Conservation (phyloP, 2,113 vertebrate species). For the Turdus rufiventris region DNA sequence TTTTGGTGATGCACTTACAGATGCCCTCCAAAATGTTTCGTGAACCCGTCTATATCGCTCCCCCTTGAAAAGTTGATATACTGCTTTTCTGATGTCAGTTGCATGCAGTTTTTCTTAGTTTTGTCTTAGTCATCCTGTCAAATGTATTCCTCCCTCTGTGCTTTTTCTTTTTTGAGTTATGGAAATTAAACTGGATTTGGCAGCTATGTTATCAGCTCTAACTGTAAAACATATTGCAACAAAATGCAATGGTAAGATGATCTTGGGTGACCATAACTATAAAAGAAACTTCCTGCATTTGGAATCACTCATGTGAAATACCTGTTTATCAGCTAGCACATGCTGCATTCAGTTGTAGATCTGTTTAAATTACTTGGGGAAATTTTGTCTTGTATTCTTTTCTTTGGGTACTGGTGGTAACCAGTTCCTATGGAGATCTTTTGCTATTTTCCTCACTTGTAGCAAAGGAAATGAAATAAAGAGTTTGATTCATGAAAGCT, state of each 20-base stretch:
- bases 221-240: not conserved
- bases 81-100: not conserved
- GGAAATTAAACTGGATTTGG: not conserved
- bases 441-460: conserved; percentile 23
- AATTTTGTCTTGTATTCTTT: conserved; percentile 16
- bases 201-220: not conserved
- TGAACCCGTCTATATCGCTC: not conserved
- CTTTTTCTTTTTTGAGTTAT: not conserved
- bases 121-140: not conserved
- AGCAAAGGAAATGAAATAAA: conserved; percentile 62
- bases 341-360: not conserved
- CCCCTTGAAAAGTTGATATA: not conserved
- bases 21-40: not conserved
- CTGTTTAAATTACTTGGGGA: not conserved
- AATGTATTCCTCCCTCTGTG: not conserved
- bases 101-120: not conserved
- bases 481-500: conserved; percentile 58
- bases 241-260: not conserved
- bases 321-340: not conserved
- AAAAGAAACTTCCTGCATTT: not conserved
- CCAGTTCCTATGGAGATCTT: conserved; percentile 26
- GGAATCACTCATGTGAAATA: not conserved
- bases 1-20: not conserved
- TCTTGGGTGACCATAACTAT: not conserved
- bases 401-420: conserved; percentile 19